Base-by-base conservation (phyloP, 2,113 vertebrate species). In the Dasypus novemcinctus region DNA sequence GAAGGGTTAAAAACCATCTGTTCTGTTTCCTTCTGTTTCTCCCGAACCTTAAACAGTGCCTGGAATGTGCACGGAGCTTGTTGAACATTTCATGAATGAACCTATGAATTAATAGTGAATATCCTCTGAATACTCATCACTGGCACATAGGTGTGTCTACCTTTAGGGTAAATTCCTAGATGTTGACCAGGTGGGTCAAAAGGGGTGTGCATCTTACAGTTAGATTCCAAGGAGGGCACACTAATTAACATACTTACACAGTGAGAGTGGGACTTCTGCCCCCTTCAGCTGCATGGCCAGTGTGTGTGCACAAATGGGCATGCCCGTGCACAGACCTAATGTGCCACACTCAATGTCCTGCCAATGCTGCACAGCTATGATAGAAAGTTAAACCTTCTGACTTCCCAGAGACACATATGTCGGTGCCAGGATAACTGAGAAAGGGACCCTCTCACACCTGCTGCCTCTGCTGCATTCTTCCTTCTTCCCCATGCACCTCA, bases 81-180 rank as follows among this genome's bases (percentile, higher is more conserved):
- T 75, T 71, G 64, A 66, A 71, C 82, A 91, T 23, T 57, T 79
- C 41, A 76, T 59, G 27, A 83, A 66, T 95, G 64, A 91, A 79
- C 71, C 66, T 68, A 57, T 20, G 23, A 90, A 83, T 87, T 18
- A 84, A 90, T 8, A 87, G 64, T 20, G 5, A 86, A 29, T 33
- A 49, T 75, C 31, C 31, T 78, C 57, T 78, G 79, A 82, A 59
- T 31, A 71, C 29, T 71, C 43, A 46, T 71, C 93, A 54, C 12
- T 41, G 33, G 38, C 61, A 79, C 33, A 21, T 64, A 43, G 29
- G n/a, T 83, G 31, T 49, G 4, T 10, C 21, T 25, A 21, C 29
- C 66, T 71, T 83, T 13, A 68, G 59, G 46, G 63, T 84, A 69
- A 71, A 87, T 79, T 78, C 57, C 80, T 86, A 74, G 33, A 72